A percentile compares a stretch with the other conserved stretches of the same genome.
Evolutionary conservation across 2,888 invertebrate species (phyloP).

Genomic region (Eucera pruinosa): DNA sequence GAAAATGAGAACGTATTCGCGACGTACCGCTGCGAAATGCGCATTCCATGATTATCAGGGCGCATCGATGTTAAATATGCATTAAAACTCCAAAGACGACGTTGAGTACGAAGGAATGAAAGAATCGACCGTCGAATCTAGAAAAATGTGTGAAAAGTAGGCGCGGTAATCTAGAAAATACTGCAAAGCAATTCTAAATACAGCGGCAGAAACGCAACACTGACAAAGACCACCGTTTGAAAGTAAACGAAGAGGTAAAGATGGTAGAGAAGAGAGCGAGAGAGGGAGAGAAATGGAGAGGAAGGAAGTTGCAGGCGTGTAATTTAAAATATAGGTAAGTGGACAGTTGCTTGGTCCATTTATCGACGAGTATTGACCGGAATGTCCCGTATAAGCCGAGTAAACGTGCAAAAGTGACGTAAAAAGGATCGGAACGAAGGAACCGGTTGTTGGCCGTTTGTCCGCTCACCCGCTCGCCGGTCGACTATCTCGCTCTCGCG

Average conservation of each 20-base stretch:
- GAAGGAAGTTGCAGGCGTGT: not conserved
- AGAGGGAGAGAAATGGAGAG: not conserved
- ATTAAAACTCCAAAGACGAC: conserved; percentile 40
- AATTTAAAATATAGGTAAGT: not conserved
- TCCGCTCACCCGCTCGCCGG: conserved; percentile 5
- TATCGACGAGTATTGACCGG: not conserved
- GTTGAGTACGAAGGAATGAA: conserved; percentile 12
- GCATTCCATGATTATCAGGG: conserved; percentile 56
- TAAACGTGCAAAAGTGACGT: conserved; percentile 7
- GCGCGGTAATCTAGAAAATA: too few species aligned
- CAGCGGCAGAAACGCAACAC: not conserved
- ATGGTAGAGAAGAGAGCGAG: too few species aligned
- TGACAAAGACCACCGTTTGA: not conserved
- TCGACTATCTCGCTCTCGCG: conserved; percentile 7
- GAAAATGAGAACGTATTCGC: conserved; percentile 6
- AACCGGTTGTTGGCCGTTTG: too few species aligned
- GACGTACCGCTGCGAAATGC: conserved; percentile 23
- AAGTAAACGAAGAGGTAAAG: not conserved
- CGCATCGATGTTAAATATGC: conserved; percentile 41
- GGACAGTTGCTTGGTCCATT: not conserved
- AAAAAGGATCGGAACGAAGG: conserved; percentile 1
- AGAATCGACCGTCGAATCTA: not conserved
- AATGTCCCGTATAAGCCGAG: conserved; percentile 4
- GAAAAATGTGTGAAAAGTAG: conserved; percentile 9
- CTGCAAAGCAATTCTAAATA: not conserved